phyloP scores from a whole-genome alignment of 1,140 invertebrate species.

The Zaprionus taronus region DNA sequence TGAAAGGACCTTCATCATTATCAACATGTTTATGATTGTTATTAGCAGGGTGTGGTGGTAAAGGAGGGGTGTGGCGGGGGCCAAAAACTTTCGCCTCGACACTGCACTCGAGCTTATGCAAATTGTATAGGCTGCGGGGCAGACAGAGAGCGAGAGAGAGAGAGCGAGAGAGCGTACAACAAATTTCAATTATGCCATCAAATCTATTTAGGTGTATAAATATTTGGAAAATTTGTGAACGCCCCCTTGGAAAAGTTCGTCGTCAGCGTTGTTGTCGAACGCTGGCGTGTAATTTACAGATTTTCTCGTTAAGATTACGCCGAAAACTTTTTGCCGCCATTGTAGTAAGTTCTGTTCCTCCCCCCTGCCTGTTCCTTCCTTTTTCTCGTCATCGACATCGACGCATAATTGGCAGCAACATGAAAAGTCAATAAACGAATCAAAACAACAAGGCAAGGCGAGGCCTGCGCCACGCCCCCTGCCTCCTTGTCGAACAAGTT shows the following conservation, averaged over 20 bases:
- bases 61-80: no score
- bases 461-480: background rate
- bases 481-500: conserved; percentile 20
- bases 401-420: conserved; percentile 69
- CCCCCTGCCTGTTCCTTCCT: background rate
- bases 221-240: conserved; percentile 72
- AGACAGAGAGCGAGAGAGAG: background rate
- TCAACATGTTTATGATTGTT: conserved; percentile 60
- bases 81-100: conserved; percentile 52
- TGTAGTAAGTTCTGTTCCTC: conserved; percentile 37
- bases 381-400: conserved; percentile 13
- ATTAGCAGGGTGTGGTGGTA: conserved; percentile 25
- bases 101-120: conserved; percentile 71
- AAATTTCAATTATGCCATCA: conserved; percentile 82
- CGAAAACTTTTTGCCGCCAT: conserved; percentile 52
- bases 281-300: conserved; percentile 78
- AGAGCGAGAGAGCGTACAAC: conserved; percentile 50
- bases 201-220: conserved; percentile 83
- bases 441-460: conserved; percentile 38
- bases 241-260: conserved; percentile 30
- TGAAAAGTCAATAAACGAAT: conserved; percentile 73
- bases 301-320: conserved; percentile 80
- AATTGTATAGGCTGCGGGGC: conserved; percentile 49
- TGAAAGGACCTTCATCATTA: conserved; percentile 62
- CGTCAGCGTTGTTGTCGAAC: conserved; percentile 6